Percentiles rank a stretch among this genome's conserved stretches.
phyloP scores from a whole-genome alignment of 2,113 vertebrate species.

The Apeltes quadracus region DNA sequence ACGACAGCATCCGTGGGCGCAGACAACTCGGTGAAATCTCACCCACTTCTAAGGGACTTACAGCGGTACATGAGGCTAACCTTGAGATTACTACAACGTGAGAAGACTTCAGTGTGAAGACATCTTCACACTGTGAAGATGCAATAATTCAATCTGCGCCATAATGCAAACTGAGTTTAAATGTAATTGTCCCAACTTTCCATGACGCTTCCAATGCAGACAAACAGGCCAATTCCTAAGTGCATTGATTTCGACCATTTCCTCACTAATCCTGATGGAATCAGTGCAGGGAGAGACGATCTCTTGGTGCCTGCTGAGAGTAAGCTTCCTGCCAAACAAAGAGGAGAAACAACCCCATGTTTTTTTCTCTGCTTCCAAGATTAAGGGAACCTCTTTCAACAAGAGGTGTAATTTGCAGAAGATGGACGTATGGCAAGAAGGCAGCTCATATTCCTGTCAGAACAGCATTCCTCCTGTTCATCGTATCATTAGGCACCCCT shows the following conservation, averaged over 20 bases:
- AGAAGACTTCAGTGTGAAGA: background rate
- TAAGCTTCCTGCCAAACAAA: constrained; percentile 24
- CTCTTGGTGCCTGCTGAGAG: constrained; percentile 40
- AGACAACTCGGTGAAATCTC: too few species aligned
- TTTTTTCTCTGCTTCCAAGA: constrained; percentile 40
- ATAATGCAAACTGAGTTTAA: background rate
- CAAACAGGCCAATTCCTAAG: constrained; percentile 38
- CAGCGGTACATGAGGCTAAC: too few species aligned
- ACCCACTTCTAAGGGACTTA: too few species aligned
- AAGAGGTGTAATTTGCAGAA: constrained; percentile 41
- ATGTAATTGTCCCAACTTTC: background rate
- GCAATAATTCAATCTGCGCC: background rate
- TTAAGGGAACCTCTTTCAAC: constrained; percentile 24
- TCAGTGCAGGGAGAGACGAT: constrained; percentile 34
- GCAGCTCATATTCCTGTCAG: constrained; percentile 13
- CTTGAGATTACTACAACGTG: background rate
- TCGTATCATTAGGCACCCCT: constrained; percentile 24
- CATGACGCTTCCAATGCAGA: constrained; percentile 2
- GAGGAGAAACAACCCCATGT: constrained; percentile 8
- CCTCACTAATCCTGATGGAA: constrained; percentile 58
- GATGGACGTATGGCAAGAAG: constrained; percentile 41
- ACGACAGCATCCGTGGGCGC: too few species aligned
- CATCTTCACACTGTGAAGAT: background rate
- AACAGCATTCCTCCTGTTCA: constrained; percentile 10
- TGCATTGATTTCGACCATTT: constrained; percentile 69